Evolutionary conservation across 2,797 vertebrate genomes (phyloP).

Genomic region (Sciurus carolinensis): DNA sequence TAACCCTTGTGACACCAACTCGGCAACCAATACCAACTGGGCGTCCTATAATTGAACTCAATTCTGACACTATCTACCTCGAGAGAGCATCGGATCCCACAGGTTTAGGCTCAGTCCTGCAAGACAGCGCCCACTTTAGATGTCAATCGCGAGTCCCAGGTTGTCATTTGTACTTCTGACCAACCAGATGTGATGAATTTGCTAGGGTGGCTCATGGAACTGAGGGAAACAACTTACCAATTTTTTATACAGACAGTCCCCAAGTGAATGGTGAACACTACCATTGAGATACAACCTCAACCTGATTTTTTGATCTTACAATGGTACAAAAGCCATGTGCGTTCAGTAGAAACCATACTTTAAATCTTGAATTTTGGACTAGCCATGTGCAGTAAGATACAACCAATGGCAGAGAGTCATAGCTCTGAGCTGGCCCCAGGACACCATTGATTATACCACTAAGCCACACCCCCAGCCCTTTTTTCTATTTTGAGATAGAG

Average conservation of each 20-base stretch:
- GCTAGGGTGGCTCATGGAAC: background rate
- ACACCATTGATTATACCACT: background rate
- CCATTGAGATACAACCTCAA: no score
- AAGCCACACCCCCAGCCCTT: background rate
- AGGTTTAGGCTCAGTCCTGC: background rate
- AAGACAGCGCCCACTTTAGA: background rate
- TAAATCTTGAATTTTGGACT: no score
- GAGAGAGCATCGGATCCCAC: background rate
- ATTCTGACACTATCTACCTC: background rate
- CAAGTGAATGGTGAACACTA: no score
- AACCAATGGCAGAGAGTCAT: no score
- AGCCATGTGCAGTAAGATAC: no score
- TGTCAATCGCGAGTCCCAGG: background rate
- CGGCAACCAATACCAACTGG: background rate
- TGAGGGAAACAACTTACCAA: background rate
- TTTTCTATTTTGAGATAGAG: background rate
- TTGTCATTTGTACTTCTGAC: background rate
- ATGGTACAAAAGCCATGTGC: background rate
- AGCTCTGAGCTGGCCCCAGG: no score
- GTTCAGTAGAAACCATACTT: no score
- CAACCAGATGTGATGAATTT: background rate
- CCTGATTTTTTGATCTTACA: background rate
- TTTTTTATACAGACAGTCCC: background rate
- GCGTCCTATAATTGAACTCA: background rate
- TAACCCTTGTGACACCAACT: background rate